phyloP scores from a whole-genome alignment of 2,797 vertebrate species.

The Argyrosomus regius region DNA sequence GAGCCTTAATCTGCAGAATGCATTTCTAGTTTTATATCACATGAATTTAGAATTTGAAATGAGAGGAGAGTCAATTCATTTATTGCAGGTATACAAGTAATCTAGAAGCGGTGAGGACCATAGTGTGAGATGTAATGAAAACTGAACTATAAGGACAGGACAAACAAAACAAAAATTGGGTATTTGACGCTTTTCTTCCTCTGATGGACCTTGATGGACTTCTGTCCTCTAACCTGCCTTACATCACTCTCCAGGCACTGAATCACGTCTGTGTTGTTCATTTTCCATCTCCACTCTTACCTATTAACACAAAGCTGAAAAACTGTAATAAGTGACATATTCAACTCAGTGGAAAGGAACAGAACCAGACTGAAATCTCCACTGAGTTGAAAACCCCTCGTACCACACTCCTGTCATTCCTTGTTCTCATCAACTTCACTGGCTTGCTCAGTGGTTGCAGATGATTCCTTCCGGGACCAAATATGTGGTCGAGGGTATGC shows the following conservation, averaged over 20 bases:
- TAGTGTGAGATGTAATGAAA: neutral
- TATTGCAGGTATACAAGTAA: neutral
- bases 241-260: neutral
- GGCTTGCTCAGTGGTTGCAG: slow-evolving; percentile 18
- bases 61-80: neutral
- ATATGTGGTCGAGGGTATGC: slow-evolving; percentile 4
- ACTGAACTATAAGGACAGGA: neutral
- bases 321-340: neutral
- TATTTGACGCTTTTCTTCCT: neutral
- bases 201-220: neutral
- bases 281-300: neutral
- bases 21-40: slow-evolving; percentile 25
- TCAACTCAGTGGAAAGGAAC: slow-evolving; percentile 11
- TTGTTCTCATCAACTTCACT: slow-evolving; percentile 30
- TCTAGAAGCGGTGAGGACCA: neutral
- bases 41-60: neutral
- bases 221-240: neutral
- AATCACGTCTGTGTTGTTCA: neutral
- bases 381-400: neutral
- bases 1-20: slow-evolving; percentile 27
- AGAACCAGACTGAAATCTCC: slow-evolving; percentile 14
- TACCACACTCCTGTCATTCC: slow-evolving; percentile 14
- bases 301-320: neutral
- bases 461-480: slow-evolving; percentile 38
- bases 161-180: neutral